phyloP scores from a whole-genome alignment of 1,140 invertebrate species.

The Ctenoplectra terminalis region DNA sequence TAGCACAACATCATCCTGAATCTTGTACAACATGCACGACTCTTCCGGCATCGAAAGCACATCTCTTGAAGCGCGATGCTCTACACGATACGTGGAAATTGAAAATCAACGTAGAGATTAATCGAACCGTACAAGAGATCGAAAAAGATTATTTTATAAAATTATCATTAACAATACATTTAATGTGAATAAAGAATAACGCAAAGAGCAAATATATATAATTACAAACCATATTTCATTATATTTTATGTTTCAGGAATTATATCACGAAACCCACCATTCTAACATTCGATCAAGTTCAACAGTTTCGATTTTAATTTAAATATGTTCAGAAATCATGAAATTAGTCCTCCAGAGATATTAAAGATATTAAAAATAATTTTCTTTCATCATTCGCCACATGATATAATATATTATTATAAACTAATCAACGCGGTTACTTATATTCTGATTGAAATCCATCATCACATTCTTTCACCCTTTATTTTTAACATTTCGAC shows the following conservation, averaged over 20 bases:
- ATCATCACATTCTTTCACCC: too few relatives aligned
- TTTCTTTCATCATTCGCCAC: background rate
- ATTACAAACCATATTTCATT: too few relatives aligned
- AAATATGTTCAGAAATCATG: too few relatives aligned
- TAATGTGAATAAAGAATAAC: background rate
- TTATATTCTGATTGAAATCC: too few relatives aligned
- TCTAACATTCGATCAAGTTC: too few relatives aligned
- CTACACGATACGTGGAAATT: constrained; percentile 1
- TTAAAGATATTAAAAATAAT: background rate
- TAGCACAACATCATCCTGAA: constrained; percentile 62
- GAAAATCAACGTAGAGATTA: background rate
- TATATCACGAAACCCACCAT: too few relatives aligned
- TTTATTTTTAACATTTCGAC: too few relatives aligned
- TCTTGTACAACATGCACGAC: constrained; percentile 53
- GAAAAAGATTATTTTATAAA: background rate
- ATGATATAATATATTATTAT: background rate
- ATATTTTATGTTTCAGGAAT: too few relatives aligned
- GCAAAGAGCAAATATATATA: too few relatives aligned
- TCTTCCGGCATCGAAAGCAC: constrained; percentile 52
- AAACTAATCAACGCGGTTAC: too few relatives aligned
- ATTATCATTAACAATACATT: background rate
- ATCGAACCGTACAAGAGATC: background rate
- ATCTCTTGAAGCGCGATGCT: constrained; percentile 28
- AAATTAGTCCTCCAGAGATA: too few relatives aligned
- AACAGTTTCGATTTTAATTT: too few relatives aligned